Conservation (phyloP, 2,888 invertebrate genomes). For the Tiphia femorata region DNA sequence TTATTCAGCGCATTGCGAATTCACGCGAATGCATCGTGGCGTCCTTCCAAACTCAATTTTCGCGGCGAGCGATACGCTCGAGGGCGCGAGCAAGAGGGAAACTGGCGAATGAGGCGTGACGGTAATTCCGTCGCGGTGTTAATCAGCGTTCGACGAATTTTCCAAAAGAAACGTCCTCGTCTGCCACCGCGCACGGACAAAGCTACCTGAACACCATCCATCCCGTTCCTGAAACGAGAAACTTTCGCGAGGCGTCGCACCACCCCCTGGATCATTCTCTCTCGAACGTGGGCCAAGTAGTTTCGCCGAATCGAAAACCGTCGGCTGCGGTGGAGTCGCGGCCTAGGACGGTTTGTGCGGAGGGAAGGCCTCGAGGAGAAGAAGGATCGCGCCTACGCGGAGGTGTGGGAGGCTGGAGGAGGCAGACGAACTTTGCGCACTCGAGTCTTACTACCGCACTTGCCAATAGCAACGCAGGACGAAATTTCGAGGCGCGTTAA, state of each 20-base stretch:
- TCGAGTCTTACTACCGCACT: constrained; percentile 35
- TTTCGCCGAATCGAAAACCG: constrained; percentile 27
- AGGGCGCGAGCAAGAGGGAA: too few relatives aligned
- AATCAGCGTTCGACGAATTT: too few relatives aligned
- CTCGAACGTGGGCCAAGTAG: neutral
- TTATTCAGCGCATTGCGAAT: constrained; percentile 28
- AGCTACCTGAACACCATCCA: too few relatives aligned
- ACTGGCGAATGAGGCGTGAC: neutral
- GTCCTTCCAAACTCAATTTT: constrained; percentile 13
- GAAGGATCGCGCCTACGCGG: neutral
- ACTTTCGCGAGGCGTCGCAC: constrained; percentile 7
- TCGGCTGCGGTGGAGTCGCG: constrained; percentile 13
- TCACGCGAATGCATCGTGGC: neutral
- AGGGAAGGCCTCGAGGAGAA: constrained; percentile 2
- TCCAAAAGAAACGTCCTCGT: too few relatives aligned
- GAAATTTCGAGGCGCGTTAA: constrained; percentile 56
- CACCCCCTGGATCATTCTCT: constrained; percentile 1
- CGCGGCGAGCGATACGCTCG: neutral
- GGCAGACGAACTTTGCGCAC: constrained; percentile 40
- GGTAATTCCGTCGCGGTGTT: too few relatives aligned
- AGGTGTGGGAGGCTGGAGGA: neutral
- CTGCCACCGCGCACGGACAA: too few relatives aligned
- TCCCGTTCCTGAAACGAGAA: constrained; percentile 13
- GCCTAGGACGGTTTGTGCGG: neutral
- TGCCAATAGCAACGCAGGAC: constrained; percentile 46